phyloP scores from a whole-genome alignment of 2,113 vertebrate genomes.

The Paracanthobrama guichenoti region DNA sequence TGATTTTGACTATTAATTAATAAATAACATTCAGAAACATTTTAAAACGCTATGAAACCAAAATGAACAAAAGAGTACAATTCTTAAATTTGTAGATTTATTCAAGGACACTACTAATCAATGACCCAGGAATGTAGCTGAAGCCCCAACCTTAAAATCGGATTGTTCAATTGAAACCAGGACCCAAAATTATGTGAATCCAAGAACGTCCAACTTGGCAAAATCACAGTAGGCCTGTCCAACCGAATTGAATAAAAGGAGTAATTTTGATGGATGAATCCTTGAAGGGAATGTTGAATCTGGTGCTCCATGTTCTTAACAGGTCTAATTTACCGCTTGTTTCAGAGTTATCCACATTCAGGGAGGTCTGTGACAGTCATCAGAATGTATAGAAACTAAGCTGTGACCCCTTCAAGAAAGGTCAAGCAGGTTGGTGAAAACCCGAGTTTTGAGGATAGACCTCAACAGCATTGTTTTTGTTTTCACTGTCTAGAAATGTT shows the following conservation, averaged over 20 bases:
- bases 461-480: neutral
- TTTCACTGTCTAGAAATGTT: neutral
- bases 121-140: neutral
- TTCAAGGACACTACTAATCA: neutral
- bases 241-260: slow-evolving; percentile 44
- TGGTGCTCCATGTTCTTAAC: slow-evolving; percentile 8
- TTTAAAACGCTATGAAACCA: too few relatives aligned
- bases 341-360: slow-evolving; percentile 44
- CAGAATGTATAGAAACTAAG: slow-evolving; percentile 56
- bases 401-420: slow-evolving; percentile 44
- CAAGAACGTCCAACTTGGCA: neutral
- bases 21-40: too few relatives aligned
- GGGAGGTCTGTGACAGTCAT: slow-evolving; percentile 58
- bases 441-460: neutral
- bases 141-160: neutral
- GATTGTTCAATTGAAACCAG: neutral
- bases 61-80: too few relatives aligned
- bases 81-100: neutral
- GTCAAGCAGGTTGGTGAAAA: slow-evolving; percentile 15
- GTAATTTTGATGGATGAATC: slow-evolving; percentile 55
- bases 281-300: slow-evolving; percentile 49
- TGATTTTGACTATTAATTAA: neutral
- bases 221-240: slow-evolving; percentile 32
- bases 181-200: slow-evolving; percentile 15
- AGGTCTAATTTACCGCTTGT: slow-evolving; percentile 33